These are phyloP conservation scores for Notiomystis cincta DNA, from an alignment of 2,113 vertebrate species.

Conservation along the genomic window DNA sequence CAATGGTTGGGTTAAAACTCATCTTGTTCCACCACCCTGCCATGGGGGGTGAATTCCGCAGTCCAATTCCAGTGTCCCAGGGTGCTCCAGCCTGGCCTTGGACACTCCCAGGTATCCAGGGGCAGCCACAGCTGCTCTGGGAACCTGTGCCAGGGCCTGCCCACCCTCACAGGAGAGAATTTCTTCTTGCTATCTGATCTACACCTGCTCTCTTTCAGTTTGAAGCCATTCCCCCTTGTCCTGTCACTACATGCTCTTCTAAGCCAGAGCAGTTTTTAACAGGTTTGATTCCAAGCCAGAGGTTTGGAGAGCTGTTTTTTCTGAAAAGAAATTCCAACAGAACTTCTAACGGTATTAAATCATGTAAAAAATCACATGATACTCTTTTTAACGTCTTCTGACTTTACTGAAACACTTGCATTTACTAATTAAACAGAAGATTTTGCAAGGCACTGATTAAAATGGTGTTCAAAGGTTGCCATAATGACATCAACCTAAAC, in stretches of 20 bases:
- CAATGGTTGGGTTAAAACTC: no score
- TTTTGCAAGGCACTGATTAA: background rate
- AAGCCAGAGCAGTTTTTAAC: background rate
- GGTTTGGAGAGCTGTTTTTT: background rate
- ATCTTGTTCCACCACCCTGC: fast-evolving
- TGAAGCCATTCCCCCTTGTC: background rate
- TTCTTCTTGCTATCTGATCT: background rate
- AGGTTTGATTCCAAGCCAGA: background rate
- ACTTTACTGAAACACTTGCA: background rate
- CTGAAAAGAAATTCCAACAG: background rate
- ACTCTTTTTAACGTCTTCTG: background rate
- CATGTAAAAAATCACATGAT: background rate
- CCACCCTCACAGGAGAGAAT: background rate
- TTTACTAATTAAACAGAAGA: background rate
- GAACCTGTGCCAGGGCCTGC: background rate
- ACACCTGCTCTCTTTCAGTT: background rate
- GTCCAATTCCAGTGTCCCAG: background rate
- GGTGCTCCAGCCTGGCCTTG: fast-evolving
- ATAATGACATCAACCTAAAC: background rate
- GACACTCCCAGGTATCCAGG: background rate
- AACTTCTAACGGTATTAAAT: background rate
- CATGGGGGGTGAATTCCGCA: background rate
- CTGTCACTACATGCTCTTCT: background rate
- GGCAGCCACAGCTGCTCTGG: background rate
- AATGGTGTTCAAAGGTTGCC: background rate